A percentile compares a stretch with the other conserved stretches of the same genome.
These are phyloP conservation scores for Helicolenus hilgendorfi DNA, from an alignment of 2,797 vertebrate genomes.

Conservation along the genomic window DNA sequence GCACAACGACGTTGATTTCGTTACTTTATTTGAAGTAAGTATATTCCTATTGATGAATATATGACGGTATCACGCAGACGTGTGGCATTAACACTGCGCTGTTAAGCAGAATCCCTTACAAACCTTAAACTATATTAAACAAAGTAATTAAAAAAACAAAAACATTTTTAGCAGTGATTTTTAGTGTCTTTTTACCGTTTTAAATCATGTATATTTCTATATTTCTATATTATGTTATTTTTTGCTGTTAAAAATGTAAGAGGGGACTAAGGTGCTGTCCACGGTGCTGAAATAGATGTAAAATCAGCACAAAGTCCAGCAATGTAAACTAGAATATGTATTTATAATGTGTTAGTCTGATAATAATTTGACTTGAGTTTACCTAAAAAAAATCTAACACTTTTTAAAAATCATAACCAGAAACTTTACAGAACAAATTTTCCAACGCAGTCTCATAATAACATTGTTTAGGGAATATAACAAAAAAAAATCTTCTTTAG, in stretches of 20 bases:
- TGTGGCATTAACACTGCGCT: background rate
- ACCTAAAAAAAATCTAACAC: background rate
- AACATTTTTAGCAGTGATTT: background rate
- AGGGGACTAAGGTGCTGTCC: constrained; percentile 78
- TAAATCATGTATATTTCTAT: background rate
- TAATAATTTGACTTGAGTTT: background rate
- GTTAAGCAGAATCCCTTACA: background rate
- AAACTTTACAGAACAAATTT: background rate
- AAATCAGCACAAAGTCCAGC: background rate
- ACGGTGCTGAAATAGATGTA: constrained; percentile 82
- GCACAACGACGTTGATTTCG: background rate
- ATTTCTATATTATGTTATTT: background rate
- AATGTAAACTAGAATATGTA: background rate
- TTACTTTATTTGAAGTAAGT: background rate
- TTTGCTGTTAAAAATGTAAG: background rate
- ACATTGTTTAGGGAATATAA: background rate
- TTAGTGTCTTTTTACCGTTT: background rate
- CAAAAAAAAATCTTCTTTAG: no score
- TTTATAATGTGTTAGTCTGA: background rate
- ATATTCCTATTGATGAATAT: background rate
- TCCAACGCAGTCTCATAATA: background rate
- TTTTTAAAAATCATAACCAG: background rate
- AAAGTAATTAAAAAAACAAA: background rate
- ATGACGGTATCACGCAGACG: background rate
- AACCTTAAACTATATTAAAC: background rate